Evolutionary conservation across 2,888 invertebrate genomes (phyloP).

Genomic region (Cetonia aurata): DNA sequence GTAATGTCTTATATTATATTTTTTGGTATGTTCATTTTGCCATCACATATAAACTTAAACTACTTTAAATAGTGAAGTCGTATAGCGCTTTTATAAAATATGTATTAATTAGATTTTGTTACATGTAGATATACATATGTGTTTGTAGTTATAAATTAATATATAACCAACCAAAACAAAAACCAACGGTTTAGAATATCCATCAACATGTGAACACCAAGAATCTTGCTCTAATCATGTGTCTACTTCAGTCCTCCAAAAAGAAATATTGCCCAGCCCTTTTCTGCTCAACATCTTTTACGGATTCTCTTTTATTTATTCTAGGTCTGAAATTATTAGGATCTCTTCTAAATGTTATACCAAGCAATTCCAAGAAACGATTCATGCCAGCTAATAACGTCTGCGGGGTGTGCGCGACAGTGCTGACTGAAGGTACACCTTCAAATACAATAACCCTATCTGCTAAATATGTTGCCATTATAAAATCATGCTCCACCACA

Average conservation of each 20-base stretch:
- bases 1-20: background rate
- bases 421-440: constrained; percentile 90
- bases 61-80: too few species aligned
- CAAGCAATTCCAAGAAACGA: constrained; percentile 91
- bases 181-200: constrained; percentile 12
- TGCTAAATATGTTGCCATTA: constrained; percentile 99
- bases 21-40: background rate
- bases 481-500: constrained; percentile 99
- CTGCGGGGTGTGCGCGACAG: constrained; percentile 92
- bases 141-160: constrained; percentile 19
- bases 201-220: constrained; percentile 15
- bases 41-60: background rate
- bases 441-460: constrained; percentile 99
- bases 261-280: constrained; percentile 98
- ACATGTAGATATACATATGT: constrained; percentile 22
- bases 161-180: constrained; percentile 19
- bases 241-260: constrained; percentile 80
- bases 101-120: constrained; percentile 27
- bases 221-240: background rate
- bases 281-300: constrained; percentile 99
- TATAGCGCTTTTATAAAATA: constrained; percentile 19
- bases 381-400: constrained; percentile 98
- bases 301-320: constrained; percentile 96
- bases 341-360: constrained; percentile 98
- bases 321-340: constrained; percentile 98